Evolutionary conservation across 2,797 vertebrate genomes (phyloP).

Genomic region (Notamacropus eugenii): DNA sequence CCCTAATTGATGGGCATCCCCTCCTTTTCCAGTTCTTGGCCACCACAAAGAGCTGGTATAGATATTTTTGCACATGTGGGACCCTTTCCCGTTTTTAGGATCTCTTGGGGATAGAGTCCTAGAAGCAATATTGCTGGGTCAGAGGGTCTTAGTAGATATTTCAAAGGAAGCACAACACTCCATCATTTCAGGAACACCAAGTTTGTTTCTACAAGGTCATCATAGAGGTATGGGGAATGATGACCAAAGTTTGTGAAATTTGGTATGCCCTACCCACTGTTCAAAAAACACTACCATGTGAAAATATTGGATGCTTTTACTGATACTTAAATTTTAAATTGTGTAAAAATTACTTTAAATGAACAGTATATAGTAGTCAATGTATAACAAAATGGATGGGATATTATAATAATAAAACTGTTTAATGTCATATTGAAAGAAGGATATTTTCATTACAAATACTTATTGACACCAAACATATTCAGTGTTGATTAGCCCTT

Average conservation of each 20-base stretch:
- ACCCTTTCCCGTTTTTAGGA: too few relatives aligned
- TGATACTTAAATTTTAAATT: constrained; percentile 45
- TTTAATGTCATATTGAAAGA: constrained; percentile 71
- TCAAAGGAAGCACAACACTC: neutral
- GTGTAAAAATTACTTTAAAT: constrained; percentile 21
- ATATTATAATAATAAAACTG: constrained; percentile 69
- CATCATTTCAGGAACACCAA: neutral
- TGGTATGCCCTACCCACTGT: rapidly evolving
- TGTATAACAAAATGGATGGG: constrained; percentile 51
- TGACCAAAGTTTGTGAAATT: neutral
- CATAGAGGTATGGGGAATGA: neutral
- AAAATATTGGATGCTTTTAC: neutral
- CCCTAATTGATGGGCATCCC: too few relatives aligned
- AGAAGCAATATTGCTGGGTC: too few relatives aligned
- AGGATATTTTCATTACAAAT: constrained; percentile 79
- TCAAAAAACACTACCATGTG: neutral
- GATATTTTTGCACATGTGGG: too few relatives aligned
- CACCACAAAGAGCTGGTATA: too few relatives aligned
- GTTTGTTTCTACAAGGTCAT: neutral
- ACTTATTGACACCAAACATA: constrained; percentile 85
- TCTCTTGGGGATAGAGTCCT: too few relatives aligned
- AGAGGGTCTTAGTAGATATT: neutral
- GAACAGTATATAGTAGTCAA: constrained; percentile 37
- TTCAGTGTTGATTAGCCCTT: constrained; percentile 85
- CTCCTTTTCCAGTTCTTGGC: too few relatives aligned